Percentiles rank a stretch among this genome's conserved stretches.
phyloP scores from a whole-genome alignment of 2,797 vertebrate genomes.

The Sorex maritimensis region DNA sequence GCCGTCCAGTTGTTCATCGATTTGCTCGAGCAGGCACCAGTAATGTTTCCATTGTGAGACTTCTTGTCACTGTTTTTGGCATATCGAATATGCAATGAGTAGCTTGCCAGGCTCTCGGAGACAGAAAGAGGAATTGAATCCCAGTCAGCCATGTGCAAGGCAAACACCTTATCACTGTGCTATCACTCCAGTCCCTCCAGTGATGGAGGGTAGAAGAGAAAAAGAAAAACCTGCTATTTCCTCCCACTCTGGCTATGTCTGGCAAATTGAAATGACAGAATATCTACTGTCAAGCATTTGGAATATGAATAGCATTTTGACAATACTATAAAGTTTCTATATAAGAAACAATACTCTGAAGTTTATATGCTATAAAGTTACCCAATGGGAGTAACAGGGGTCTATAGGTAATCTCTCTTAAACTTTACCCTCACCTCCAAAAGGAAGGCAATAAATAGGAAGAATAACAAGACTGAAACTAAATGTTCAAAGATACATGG shows the following conservation, averaged over 20 bases:
- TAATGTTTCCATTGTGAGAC: no score
- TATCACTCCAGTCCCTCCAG: no score
- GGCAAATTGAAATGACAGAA: not conserved
- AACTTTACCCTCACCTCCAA: not conserved
- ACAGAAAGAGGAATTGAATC: no score
- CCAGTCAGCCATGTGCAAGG: no score
- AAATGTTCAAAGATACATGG: not conserved
- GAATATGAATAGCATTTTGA: not conserved
- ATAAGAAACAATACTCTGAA: no score
- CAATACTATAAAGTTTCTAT: not conserved
- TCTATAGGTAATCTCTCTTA: not conserved
- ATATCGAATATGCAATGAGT: no score
- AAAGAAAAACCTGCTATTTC: no score
- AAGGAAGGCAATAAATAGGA: not conserved
- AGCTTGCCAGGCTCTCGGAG: no score
- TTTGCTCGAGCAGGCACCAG: no score
- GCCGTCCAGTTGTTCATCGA: no score
- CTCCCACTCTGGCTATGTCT: not conserved
- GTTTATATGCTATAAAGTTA: not conserved
- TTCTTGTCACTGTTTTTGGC: no score
- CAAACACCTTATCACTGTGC: no score
- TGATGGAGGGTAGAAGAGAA: not conserved
- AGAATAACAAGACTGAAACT: not conserved
- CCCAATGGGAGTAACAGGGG: not conserved
- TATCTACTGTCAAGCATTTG: not conserved